Conservation (phyloP, 2,113 vertebrate genomes). For the Salvelinus fontinalis region DNA sequence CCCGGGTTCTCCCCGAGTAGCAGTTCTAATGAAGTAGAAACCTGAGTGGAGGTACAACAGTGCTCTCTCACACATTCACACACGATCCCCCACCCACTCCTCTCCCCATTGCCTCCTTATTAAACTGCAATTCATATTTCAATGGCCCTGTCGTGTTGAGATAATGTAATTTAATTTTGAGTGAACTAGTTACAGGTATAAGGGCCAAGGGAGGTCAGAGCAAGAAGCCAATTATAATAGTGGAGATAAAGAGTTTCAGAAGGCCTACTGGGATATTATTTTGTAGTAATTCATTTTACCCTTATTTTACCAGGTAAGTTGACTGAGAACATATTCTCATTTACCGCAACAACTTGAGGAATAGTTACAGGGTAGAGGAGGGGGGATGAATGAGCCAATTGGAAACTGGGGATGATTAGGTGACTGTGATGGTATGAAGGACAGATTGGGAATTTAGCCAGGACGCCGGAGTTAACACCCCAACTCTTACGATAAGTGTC, state of each 20-base stretch:
- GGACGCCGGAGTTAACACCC: too few species aligned
- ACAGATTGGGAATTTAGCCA: too few species aligned
- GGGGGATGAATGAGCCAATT: too few species aligned
- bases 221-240: conserved; percentile 66
- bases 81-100: conserved; percentile 41
- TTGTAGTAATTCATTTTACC: conserved; percentile 43
- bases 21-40: not conserved
- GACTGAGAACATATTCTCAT: too few species aligned
- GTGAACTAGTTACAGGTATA: conserved; percentile 63
- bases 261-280: conserved; percentile 38
- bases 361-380: too few species aligned
- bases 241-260: conserved; percentile 56
- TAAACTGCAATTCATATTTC: conserved; percentile 69
- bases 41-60: not conserved
- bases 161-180: conserved; percentile 72
- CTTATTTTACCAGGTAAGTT: conserved; percentile 1
- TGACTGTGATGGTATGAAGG: too few species aligned
- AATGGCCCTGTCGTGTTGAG: conserved; percentile 55
- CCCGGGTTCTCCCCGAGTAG: not conserved
- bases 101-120: conserved; percentile 56
- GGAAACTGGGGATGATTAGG: too few species aligned
- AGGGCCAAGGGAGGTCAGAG: conserved; percentile 50
- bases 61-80: conserved; percentile 20
- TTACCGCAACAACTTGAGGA: too few species aligned
- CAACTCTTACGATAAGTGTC: too few species aligned